Evolutionary conservation across 2,113 vertebrate species (phyloP).

Genomic region (Rhineura floridana): DNA sequence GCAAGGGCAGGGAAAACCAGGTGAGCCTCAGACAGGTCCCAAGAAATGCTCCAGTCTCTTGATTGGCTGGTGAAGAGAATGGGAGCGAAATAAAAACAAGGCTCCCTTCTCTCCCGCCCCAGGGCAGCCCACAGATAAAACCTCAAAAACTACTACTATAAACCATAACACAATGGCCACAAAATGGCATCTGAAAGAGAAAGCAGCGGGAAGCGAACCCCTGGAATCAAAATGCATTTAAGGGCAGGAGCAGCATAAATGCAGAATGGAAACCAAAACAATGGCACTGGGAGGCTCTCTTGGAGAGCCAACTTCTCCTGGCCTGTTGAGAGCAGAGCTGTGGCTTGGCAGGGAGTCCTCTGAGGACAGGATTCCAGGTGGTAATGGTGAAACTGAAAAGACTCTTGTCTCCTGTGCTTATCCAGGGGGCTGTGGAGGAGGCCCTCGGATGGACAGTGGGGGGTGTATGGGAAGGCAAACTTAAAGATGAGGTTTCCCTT

Average conservation of each 20-base stretch:
- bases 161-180: too few species aligned
- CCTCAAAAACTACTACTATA: too few species aligned
- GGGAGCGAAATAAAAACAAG: constrained; percentile 30
- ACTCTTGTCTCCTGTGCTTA: neutral
- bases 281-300: neutral
- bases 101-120: neutral
- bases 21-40: constrained; percentile 78
- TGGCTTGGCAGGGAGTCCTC: too few species aligned
- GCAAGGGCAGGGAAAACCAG: constrained; percentile 72
- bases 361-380: neutral
- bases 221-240: too few species aligned
- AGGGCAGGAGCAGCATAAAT: too few species aligned
- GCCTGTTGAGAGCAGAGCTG: neutral
- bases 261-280: neutral
- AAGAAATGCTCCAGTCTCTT: constrained; percentile 76
- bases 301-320: neutral
- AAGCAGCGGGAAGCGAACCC: too few species aligned
- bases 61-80: constrained; percentile 53
- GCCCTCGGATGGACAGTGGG: neutral
- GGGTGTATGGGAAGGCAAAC: neutral
- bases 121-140: too few species aligned
- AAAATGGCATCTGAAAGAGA: too few species aligned
- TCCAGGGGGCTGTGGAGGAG: neutral
- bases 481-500: neutral
- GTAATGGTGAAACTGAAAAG: too few species aligned